Evolutionary conservation across 2,888 invertebrate genomes (phyloP), one percentile per base, ranked within the genome.

Genomic region (Xestoiulus laeticollis): DNA sequence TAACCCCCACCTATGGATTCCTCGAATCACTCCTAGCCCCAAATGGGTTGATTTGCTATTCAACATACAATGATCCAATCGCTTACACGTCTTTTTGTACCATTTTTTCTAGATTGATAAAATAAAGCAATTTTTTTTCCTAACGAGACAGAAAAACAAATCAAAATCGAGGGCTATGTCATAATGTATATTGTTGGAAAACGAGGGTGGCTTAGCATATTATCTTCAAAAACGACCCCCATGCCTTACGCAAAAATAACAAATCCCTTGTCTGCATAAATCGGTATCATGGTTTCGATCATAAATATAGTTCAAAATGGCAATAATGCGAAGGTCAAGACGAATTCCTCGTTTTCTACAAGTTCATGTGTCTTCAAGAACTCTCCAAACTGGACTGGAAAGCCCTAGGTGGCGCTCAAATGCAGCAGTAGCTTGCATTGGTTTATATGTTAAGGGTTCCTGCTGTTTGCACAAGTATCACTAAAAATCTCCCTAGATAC

Each of bases 21-120:
- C 30, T 78, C 78, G 30, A 78, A 78, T 78, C 78, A 78, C 78
- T 78, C 78, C 78, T 16, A 78, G 78, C 78, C 78, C 78, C 78
- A 30, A 78, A 78, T 78, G 78, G 78, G 78, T 78, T 78, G 78
- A 78, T 78, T 78, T 78, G 78, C 78, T 78, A 78, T 78, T 78
- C 78, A 78, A 78, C 78, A 78, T 78, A 78, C 78, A 78, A 78
- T 78, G 78, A 78, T 78, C 78, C 78, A 78, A 78, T 78, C 78
- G 78, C 78, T 78, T 78, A 78, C 78, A 30, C 30, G 78, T 14
- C 78, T 32, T 78, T 78, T 78, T 30, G 78, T 78, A 30, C 30
- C 14, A 78, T 78, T 78, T 78, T 78, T 78, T 78, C 78, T 78
- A 78, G 78, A 78, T 78, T 78, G 78, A 78, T 78, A 78, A 78